These are phyloP conservation scores for Rhizoglyphus robini DNA, from an alignment of 1,140 invertebrate species.

Conservation along the genomic window DNA sequence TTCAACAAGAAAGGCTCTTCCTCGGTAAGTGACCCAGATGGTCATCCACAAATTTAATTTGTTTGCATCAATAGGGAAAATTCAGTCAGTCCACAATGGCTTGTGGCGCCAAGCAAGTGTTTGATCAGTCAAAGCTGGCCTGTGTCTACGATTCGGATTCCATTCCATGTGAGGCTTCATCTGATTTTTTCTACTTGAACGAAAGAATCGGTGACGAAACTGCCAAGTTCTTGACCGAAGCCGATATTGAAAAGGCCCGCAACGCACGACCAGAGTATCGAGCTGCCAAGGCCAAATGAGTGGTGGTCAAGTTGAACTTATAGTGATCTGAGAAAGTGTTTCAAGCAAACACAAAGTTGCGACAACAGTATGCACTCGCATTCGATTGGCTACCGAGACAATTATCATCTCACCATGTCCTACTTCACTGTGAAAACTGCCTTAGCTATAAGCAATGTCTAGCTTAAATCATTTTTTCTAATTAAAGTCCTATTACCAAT, in stretches of 20 bases:
- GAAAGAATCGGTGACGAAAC: slow-evolving; percentile 13
- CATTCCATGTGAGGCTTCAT: slow-evolving; percentile 15
- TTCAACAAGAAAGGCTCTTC: slow-evolving; percentile 5
- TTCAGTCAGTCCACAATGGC: slow-evolving; percentile 13
- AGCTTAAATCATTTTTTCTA: too few relatives aligned
- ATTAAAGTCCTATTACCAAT: too few relatives aligned
- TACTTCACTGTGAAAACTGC: too few relatives aligned
- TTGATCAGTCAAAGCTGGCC: slow-evolving; percentile 14
- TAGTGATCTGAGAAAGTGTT: too few relatives aligned
- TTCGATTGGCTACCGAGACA: too few relatives aligned
- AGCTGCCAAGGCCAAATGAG: background rate
- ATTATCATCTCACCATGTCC: too few relatives aligned
- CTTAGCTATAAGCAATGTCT: too few relatives aligned
- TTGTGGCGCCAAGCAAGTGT: slow-evolving; percentile 3
- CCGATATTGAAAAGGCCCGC: slow-evolving; percentile 7
- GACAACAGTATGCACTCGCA: too few relatives aligned
- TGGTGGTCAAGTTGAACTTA: too few relatives aligned
- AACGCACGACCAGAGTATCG: slow-evolving; percentile 7
- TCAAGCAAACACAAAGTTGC: too few relatives aligned
- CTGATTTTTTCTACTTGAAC: slow-evolving; percentile 17
- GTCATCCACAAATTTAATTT: background rate
- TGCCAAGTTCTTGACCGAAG: background rate
- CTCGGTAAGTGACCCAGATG: background rate
- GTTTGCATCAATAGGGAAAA: background rate
- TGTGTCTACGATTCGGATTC: background rate